Conservation (phyloP, 1,140 invertebrate species). For the Vanessa tameamea region DNA sequence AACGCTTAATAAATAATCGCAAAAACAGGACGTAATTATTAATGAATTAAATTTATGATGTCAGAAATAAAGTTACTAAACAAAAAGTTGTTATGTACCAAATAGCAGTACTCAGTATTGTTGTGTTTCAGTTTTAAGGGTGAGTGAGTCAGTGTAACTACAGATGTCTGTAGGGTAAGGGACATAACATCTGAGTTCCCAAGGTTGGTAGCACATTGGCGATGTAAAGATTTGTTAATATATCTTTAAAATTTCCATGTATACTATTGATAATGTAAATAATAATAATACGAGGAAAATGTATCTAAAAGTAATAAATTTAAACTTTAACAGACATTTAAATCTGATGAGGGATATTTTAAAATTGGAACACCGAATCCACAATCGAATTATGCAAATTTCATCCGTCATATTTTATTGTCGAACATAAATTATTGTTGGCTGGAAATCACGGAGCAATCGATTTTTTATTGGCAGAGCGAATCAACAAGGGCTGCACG, state of each 20-base stretch:
- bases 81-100: no score
- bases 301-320: conserved; percentile 7
- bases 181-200: no score
- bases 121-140: no score
- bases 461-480: conserved; percentile 37
- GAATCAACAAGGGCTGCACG: conserved; percentile 26
- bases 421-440: conserved; percentile 42
- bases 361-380: conserved; percentile 29
- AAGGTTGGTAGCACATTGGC: no score
- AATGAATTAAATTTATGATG: neutral
- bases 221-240: no score
- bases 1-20: neutral
- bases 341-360: conserved; percentile 35
- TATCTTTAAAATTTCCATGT: no score
- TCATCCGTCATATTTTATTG: conserved; percentile 45
- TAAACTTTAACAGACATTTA: conserved; percentile 20
- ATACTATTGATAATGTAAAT: no score
- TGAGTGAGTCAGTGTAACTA: no score
- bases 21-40: neutral
- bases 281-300: neutral
- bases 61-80: no score
- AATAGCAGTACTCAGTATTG: no score
- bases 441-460: conserved; percentile 33
- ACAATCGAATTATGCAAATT: conserved; percentile 42
- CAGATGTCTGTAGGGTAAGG: no score